Evolutionary conservation across 2,797 vertebrate genomes (phyloP), one percentile per base, ranked within the genome.

Genomic region (Gorsachius magnificus): DNA sequence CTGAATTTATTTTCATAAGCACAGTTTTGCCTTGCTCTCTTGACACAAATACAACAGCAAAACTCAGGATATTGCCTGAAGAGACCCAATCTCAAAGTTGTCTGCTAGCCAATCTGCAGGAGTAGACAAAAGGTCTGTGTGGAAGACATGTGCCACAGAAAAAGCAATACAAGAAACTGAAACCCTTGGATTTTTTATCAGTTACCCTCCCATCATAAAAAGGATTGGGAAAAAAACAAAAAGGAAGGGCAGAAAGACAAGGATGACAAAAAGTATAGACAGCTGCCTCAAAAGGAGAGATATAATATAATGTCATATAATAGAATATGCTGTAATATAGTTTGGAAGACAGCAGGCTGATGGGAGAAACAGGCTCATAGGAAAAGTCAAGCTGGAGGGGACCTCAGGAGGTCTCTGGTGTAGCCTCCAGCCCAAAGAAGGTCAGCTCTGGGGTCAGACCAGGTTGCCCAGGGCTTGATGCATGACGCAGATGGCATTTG

Each of bases 41-140:
- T 54, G 43, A 29, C n/a, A 75, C 53, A 81, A 74, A 68, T 25
- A 14, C 0, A 0, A 64, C 36, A 69, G 41, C n/a, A 83, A 65
- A 84, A 29, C 36, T 76, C 70, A 33, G 5, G 12, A 3, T 48
- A 48, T 26, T 2, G 2, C 15, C 50, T 48, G 33, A 51, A 64
- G 43, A 46, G 18, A 72, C 19, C 6, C 18, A 41, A 8, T 24
- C 17, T 75, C 2, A 1, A 4, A 0, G 0, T 5, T 69, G 36
- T 50, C 13, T 87, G 24, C 18, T 82, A 51, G 50, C 19, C 53
- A 50, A 2, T 7, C 38, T 68, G 28, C 35, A 68, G 79, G 20
- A 66, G 13, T 9, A 56, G 50, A 28, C 36, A 48, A 56, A 68
- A 88, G 16, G 38, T n/a, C 28, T 54, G 17, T 22, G 12, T 69